Conservation (phyloP, 2,888 invertebrate genomes). For the Bursaphelenchus okinawaensis region DNA sequence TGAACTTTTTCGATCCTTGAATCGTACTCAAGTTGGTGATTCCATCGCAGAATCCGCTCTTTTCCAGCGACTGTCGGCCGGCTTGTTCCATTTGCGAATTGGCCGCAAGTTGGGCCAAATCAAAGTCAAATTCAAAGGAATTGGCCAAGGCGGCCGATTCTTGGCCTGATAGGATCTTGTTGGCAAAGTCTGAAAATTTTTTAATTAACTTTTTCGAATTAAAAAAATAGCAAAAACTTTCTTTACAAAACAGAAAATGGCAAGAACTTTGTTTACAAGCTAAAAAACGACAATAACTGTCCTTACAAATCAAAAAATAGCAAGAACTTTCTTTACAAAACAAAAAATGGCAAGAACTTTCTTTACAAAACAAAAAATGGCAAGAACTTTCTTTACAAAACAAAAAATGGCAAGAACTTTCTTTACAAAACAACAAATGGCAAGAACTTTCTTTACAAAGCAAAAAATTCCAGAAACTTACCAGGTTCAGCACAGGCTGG, state of each 20-base stretch:
- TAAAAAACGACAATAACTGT: no score
- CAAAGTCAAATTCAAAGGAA: constrained; percentile 25
- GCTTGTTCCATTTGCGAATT: constrained; percentile 38
- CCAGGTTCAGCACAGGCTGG: constrained; percentile 23
- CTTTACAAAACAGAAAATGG: no score
- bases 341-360: no score
- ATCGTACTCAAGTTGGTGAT: constrained; percentile 29
- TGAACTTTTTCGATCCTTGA: constrained; percentile 21
- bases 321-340: no score
- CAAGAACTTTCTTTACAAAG: no score
- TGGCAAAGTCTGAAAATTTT: constrained; percentile 26
- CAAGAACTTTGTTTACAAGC: no score
- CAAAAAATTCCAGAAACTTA: not conserved
- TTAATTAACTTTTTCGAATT: no score
- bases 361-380: no score
- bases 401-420: no score
- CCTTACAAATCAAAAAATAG: not conserved
- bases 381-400: no score
- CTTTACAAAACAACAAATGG: no score
- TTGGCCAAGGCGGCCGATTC: constrained; percentile 20
- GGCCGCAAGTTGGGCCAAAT: constrained; percentile 30
- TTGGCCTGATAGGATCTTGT: constrained; percentile 25
- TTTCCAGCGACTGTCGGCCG: constrained; percentile 22
- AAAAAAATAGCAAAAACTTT: not conserved
- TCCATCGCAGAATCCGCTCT: constrained; percentile 17